Conservation (phyloP, 2,888 invertebrate genomes). For the Platypus cylindrus region DNA sequence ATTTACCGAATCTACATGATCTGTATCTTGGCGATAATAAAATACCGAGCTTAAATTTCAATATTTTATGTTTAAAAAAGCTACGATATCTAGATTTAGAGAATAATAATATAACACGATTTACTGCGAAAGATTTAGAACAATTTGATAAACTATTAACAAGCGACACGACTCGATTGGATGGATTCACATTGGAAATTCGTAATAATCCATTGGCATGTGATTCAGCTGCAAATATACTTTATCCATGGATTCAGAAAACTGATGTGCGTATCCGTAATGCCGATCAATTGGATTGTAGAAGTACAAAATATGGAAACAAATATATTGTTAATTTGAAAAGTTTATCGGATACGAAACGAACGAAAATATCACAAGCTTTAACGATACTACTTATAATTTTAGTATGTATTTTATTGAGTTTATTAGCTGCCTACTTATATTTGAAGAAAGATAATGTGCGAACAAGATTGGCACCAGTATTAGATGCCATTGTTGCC, state of each 20-base stretch:
- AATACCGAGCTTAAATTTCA: slow-evolving; percentile 49
- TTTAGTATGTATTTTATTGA: slow-evolving; percentile 41
- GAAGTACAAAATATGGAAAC: slow-evolving; percentile 25
- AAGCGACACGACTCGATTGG: slow-evolving; percentile 27
- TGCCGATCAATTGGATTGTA: slow-evolving; percentile 43
- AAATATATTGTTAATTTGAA: slow-evolving; percentile 28
- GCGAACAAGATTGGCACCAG: slow-evolving; percentile 44
- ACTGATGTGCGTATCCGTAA: slow-evolving; percentile 49
- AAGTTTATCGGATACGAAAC: slow-evolving; percentile 26
- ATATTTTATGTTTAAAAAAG: slow-evolving; percentile 51
- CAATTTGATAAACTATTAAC: slow-evolving; percentile 42
- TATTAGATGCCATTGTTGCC: slow-evolving; percentile 50
- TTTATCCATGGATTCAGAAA: slow-evolving; percentile 49
- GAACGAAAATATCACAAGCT: slow-evolving; percentile 30
- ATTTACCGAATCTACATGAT: slow-evolving; percentile 51
- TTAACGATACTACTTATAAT: slow-evolving; percentile 40
- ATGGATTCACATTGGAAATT: slow-evolving; percentile 47
- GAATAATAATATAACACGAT: slow-evolving; percentile 48
- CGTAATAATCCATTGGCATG: slow-evolving; percentile 57
- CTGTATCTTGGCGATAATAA: slow-evolving; percentile 56
- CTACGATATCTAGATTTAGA: slow-evolving; percentile 56
- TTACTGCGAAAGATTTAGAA: slow-evolving; percentile 43
- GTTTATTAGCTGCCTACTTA: slow-evolving; percentile 42
- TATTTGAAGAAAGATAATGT: slow-evolving; percentile 50
- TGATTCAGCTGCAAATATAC: slow-evolving; percentile 46